Evolutionary conservation across 2,888 invertebrate species (phyloP), one percentile per base, ranked within the genome.

Genomic region (Drosophila conformis): DNA sequence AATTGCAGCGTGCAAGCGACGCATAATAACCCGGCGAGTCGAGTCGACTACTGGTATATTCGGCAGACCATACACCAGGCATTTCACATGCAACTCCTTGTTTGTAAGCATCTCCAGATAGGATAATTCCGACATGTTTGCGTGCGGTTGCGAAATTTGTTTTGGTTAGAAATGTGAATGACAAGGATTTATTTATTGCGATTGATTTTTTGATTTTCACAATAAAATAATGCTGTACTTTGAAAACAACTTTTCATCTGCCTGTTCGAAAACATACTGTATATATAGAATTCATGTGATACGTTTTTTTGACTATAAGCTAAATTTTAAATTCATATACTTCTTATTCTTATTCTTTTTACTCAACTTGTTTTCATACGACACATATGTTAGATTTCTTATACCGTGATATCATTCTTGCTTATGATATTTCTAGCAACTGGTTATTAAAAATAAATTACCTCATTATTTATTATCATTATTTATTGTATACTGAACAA

Each of bases 31-130:
- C 60, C 90, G 87, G 1, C 92, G 90, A 56, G 90, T 92, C 1
- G 91, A 91, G 42, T 91, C 90, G 0, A 92, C 92, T 0, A 93
- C 91, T 7, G 93, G 93, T 18, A 93, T 87, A 77, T 92, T 92
- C 0, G 92, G 91, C 40, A 93, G 72, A 0, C 92, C 92, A 65
- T 76, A 82, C 76, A 92, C 85, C 4, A 89, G 53, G 60, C 93
- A 91, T 64, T 90, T 90, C 46, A 79, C 66, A 27, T 91, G 90
- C 40, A 93, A 66, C 52, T 91, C 83, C 53, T 87, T 90, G 78
- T 93, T 91, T 35, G 90, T 90, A 13, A 93, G 78, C 0, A 67
- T 62, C 25, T 93, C 92, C 13, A 93, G 81, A 53, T 79, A 69
- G 8, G 70, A 48, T 31, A 81, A 15, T 62, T 91, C 87, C 25